Evolutionary conservation across 1,140 invertebrate genomes (phyloP), one percentile per base, ranked within the genome.

Genomic region (Luehdorfia chinensis): DNA sequence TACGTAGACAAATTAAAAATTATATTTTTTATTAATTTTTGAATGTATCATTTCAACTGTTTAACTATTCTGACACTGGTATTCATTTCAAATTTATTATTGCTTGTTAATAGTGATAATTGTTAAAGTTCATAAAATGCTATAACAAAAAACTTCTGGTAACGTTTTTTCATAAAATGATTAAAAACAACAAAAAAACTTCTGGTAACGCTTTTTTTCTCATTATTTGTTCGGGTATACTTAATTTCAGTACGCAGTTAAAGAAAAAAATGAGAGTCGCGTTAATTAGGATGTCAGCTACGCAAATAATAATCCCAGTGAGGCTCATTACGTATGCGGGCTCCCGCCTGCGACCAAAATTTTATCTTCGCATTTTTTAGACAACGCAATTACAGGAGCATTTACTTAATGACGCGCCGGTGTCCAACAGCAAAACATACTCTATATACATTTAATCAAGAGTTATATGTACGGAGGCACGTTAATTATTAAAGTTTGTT

Each of bases 281-380:
- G 63, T 70, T 75, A 78, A 78, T 78, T 74, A 74, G 65, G 72
- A 78, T 72, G 75, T 78, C 72, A 71, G 69, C 57, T 74, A 62
- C 52, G 72, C 75, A 75, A 78, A 78, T 78, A 78, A 74, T 75
- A 75, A 75, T 74, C 65, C 70, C 56, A 51, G 54, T 43, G 59
- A 56, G 56, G 56, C 66, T 76, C 66, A 75, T 79, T 79, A 68
- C 53, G 70, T 71, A 76, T 79, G 71, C 73, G 62, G 60, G 63
- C 43, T 58, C 48, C 48, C 55, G 56, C 48, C 62, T 46, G 62
- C 48, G 36, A 54, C 61, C 66, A 75, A 73, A 75, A 78, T 70
- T 61, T 66, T 75, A 70, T 75, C 18, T 12, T 37, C 18, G 12
- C 18, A 23, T 3, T 37, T 6, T 37, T 37, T 66, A 66, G 59